phyloP scores from a whole-genome alignment of 2,888 invertebrate genomes.

The Drosophila mercatorum region DNA sequence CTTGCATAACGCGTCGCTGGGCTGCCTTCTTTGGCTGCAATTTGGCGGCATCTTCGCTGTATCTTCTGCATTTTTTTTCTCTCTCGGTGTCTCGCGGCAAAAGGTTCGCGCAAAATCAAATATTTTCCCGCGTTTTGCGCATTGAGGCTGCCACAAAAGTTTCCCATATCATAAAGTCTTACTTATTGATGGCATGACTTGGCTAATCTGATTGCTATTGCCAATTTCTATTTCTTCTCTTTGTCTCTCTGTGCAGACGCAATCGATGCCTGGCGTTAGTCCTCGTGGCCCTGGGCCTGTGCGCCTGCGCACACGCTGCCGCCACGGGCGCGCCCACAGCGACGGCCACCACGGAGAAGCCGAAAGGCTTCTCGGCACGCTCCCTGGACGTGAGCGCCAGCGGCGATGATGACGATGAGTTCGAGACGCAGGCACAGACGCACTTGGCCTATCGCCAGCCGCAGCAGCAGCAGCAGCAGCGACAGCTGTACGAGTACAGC shows the following conservation, averaged over 20 bases:
- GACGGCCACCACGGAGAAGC: slow-evolving; percentile 80
- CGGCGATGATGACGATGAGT: slow-evolving; percentile 79
- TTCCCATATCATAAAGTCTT: slow-evolving; percentile 82
- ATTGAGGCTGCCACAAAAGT: slow-evolving; percentile 69
- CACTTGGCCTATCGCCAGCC: slow-evolving; percentile 82
- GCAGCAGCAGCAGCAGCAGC: slow-evolving; percentile 57
- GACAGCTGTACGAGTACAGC: slow-evolving; percentile 81
- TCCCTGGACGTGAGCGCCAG: slow-evolving; percentile 73
- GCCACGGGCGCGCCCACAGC: slow-evolving; percentile 66
- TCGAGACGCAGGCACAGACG: slow-evolving; percentile 84
- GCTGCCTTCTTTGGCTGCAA: slow-evolving; percentile 75
- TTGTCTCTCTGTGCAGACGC: slow-evolving; percentile 58
- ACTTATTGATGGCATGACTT: slow-evolving; percentile 74
- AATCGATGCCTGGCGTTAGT: slow-evolving; percentile 70
- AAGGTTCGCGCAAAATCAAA: slow-evolving; percentile 66
- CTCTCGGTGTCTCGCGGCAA: slow-evolving; percentile 38
- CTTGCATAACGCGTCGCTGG: slow-evolving; percentile 75
- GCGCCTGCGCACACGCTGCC: slow-evolving; percentile 68
- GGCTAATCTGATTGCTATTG: slow-evolving; percentile 63
- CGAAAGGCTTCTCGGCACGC: slow-evolving; percentile 82
- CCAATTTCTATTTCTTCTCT: slow-evolving; percentile 37
- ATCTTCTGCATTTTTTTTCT: slow-evolving; percentile 20
- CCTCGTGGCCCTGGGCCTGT: slow-evolving; percentile 72
- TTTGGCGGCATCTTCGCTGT: slow-evolving; percentile 73
- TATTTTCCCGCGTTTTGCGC: slow-evolving; percentile 78